These are phyloP conservation scores for Euzetes globulus DNA, from an alignment of 2,888 invertebrate genomes.

Conservation along the genomic window DNA sequence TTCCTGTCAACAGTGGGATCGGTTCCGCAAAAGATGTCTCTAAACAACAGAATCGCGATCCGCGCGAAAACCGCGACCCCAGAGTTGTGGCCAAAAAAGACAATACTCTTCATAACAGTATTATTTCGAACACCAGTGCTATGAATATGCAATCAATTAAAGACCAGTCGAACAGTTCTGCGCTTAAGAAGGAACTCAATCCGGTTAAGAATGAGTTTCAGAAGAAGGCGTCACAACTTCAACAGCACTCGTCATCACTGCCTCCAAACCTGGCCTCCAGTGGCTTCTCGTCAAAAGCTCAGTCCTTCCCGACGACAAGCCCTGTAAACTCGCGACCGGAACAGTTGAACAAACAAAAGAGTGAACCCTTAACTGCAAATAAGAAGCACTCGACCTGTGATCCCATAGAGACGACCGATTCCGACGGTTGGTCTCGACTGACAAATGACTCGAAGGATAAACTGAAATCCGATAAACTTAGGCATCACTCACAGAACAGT, in stretches of 20 bases:
- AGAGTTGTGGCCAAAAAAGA: conserved; percentile 16
- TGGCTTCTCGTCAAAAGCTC: conserved; percentile 18
- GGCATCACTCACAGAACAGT: conserved; percentile 2
- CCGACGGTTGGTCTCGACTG: not conserved
- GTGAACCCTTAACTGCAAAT: not conserved
- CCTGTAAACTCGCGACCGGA: not conserved
- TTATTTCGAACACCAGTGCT: not conserved
- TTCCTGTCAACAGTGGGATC: not conserved
- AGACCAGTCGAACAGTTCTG: not conserved
- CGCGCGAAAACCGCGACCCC: conserved; percentile 6
- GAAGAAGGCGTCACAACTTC: conserved; percentile 23
- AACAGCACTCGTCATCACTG: conserved; percentile 18
- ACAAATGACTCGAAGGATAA: conserved; percentile 4
- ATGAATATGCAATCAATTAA: conserved; percentile 15
- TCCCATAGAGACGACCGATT: not conserved
- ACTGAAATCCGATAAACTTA: not conserved
- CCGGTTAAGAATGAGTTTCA: not conserved
- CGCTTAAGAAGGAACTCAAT: not conserved
- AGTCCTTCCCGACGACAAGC: not conserved
- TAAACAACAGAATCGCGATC: conserved; percentile 11
- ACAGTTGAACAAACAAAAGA: not conserved
- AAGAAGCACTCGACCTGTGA: conserved; percentile 3
- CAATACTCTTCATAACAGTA: not conserved
- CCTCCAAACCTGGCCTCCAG: conserved; percentile 15
- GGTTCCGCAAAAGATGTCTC: not conserved